Evolutionary conservation across 2,113 vertebrate species (phyloP), one percentile per base, ranked within the genome.

Genomic region (Bos indicus): DNA sequence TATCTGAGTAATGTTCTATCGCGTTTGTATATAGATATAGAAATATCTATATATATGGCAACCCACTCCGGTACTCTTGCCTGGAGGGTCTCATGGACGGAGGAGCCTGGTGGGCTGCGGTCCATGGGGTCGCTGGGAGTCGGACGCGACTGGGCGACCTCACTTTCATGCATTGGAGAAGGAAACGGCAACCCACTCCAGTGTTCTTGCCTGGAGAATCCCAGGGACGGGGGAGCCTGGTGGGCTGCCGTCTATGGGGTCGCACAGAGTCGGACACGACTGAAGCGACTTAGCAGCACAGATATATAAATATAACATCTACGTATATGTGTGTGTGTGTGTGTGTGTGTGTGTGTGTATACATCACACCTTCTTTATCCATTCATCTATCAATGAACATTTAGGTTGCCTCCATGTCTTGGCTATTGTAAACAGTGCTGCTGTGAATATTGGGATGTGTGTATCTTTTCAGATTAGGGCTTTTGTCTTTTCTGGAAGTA

Each of bases 21-120:
- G 26, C 4, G 0, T 78, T 10, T 71, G 4, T 21, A 2, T 23
- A 1, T 78, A 2, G 30, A 15, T 77, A 13, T 28, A 46, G 16
- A 46, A 2, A 78, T 78, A 78, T 46, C 40, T 40, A 40, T 40
- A 40, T 40, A 40, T 40, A 40, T 40, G 40, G 40, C 40, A 40
- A 40, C 40, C 40, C 40, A 40, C 4, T 40, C 40, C 40, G 4
- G 40, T 40, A 40, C 40, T 40, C 40, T 40, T 40, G 40, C 4
- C 40, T 40, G 40, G 40, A 40, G 40, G 40, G 40, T 40, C 40
- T 40, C 40, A 40, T 40, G 40, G 40, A 40, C 4, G 4, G 40
- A 40, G 40, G 40, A 40, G 40, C 40, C 40, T 40, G 40, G 40
- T 40, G 40, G 40, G 40, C 40, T 40, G 40, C 4, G 40, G 40